Conservation (phyloP, 2,888 invertebrate species). For the Philereme vetulata region DNA sequence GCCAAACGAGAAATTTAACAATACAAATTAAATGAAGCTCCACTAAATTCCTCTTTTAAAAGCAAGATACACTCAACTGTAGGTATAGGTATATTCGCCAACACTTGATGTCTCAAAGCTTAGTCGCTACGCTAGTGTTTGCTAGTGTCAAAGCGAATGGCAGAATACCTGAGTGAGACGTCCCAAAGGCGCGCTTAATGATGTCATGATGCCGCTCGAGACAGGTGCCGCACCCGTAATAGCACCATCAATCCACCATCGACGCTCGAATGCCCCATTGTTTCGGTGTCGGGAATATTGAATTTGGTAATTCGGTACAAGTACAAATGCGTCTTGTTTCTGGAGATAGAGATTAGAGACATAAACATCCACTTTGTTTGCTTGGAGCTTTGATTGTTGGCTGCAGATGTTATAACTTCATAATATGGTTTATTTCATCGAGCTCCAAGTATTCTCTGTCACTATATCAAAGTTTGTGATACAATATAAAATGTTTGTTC, state of each 20-base stretch:
- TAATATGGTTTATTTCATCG: too few species aligned
- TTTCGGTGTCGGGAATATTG: conserved; percentile 37
- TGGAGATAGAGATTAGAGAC: conserved; percentile 26
- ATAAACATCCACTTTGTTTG: not conserved
- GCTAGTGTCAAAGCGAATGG: conserved; percentile 18
- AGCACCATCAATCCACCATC: conserved; percentile 39
- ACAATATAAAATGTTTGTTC: conserved; percentile 3
- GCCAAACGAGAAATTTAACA: not conserved
- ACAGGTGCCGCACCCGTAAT: conserved; percentile 40
- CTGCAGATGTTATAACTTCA: not conserved
- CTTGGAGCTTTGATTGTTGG: not conserved
- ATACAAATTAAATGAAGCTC: not conserved
- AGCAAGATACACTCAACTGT: not conserved
- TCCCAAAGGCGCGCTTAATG: conserved; percentile 20
- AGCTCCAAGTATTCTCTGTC: too few species aligned
- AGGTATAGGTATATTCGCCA: not conserved
- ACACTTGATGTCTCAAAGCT: conserved; percentile 6
- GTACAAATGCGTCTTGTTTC: conserved; percentile 22
- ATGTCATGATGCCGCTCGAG: conserved; percentile 14
- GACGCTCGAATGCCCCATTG: conserved; percentile 40
- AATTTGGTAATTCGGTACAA: conserved; percentile 33
- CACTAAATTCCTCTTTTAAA: not conserved
- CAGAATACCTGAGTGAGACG: conserved; percentile 18
- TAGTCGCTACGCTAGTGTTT: not conserved
- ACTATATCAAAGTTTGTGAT: not conserved